A percentile compares a stretch with the other conserved stretches of the same genome.
phyloP scores from a whole-genome alignment of 2,797 vertebrate genomes.

The Zonotrichia albicollis region DNA sequence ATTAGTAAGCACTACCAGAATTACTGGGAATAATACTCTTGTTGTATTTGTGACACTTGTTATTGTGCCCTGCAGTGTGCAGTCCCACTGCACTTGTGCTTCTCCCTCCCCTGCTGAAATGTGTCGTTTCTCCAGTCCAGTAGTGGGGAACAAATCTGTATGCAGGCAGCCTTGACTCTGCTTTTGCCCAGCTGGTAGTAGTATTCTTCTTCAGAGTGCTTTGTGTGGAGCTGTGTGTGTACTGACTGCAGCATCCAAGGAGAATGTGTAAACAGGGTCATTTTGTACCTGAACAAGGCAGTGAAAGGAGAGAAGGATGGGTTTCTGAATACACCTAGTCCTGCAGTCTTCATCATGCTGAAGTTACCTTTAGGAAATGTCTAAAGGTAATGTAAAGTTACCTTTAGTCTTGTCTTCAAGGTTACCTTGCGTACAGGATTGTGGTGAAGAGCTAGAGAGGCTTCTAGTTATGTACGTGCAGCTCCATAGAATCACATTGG shows the following conservation, averaged over 20 bases:
- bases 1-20: not conserved
- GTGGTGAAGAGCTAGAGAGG: not conserved
- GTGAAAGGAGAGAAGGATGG: not conserved
- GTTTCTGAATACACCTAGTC: not conserved
- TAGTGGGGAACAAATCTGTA: not conserved
- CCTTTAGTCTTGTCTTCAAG: not conserved
- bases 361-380: not conserved
- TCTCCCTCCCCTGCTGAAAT: not conserved
- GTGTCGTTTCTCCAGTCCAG: not conserved
- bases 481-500: not conserved
- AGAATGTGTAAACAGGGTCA: not conserved
- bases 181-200: not conserved
- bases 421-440: not conserved
- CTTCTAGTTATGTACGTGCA: not conserved
- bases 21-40: not conserved
- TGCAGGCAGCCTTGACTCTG: not conserved
- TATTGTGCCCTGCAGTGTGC: not conserved
- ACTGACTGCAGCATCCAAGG: fast-evolving
- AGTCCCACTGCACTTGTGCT: not conserved
- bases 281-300: not conserved
- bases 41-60: fast-evolving
- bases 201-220: not conserved
- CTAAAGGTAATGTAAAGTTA: not conserved
- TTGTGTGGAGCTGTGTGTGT: fast-evolving
- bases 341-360: fast-evolving